Evolutionary conservation across 2,888 invertebrate species (phyloP).

Genomic region (Chrysina gloriosa): DNA sequence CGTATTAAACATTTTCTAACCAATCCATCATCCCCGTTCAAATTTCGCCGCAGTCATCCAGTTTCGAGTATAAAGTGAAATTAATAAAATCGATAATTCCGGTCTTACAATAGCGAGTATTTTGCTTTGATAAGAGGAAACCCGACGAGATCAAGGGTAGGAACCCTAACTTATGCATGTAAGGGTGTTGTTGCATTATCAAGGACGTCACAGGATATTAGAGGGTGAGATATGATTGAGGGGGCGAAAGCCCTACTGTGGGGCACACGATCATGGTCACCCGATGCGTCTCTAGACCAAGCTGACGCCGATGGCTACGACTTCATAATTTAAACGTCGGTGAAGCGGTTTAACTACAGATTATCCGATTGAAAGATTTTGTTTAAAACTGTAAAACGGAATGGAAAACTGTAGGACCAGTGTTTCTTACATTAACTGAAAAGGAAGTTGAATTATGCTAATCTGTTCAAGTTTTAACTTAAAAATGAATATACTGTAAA

Average conservation of each 20-base stretch:
- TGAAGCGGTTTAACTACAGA: neutral
- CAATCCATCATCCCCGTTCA: neutral
- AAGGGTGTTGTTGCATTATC: slow-evolving; percentile 64
- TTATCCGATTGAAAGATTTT: slow-evolving; percentile 14
- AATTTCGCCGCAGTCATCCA: slow-evolving; percentile 1
- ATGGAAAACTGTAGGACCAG: too few relatives aligned
- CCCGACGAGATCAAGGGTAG: slow-evolving; percentile 42
- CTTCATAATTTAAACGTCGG: slow-evolving; percentile 25
- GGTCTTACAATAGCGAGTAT: slow-evolving; percentile 38
- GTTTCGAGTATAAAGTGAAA: slow-evolving; percentile 30
- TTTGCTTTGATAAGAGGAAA: slow-evolving; percentile 43
- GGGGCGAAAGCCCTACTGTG: slow-evolving; percentile 48
- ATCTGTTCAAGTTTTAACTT: too few relatives aligned
- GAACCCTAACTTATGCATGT: slow-evolving; percentile 50
- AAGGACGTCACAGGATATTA: slow-evolving; percentile 66
- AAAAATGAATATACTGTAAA: too few relatives aligned
- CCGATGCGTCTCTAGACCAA: slow-evolving; percentile 51
- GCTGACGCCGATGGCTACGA: slow-evolving; percentile 39
- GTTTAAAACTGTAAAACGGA: too few relatives aligned
- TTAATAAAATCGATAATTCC: slow-evolving; percentile 43
- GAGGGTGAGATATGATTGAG: slow-evolving; percentile 66
- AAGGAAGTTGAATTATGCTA: too few relatives aligned
- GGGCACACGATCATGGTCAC: slow-evolving; percentile 60
- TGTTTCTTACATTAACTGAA: too few relatives aligned
- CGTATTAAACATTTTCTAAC: too few relatives aligned